Evolutionary conservation across 1,140 invertebrate species (phyloP), one percentile per base, ranked within the genome.

Genomic region (Bilobella aurantiaca): DNA sequence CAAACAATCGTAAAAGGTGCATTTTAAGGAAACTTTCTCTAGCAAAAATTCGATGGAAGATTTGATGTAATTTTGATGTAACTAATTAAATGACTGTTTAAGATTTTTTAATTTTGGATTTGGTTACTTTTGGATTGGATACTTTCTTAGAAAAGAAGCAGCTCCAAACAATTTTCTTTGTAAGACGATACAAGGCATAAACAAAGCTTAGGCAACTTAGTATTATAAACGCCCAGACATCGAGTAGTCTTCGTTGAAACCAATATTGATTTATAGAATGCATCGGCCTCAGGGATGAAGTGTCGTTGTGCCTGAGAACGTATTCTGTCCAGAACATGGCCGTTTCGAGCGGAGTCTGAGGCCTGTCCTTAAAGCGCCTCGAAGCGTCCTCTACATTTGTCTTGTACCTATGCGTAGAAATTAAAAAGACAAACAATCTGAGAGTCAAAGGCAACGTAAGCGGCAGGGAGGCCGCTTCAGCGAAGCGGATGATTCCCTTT

Each of bases 281-380:
- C 14, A 63, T 18, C 2, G 63, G 63, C 31, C 59, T 65, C 2
- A 65, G 34, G 29, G 14, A 5, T 16, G 21, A 37, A 21, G 31
- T 27, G 31, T 65, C 57, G 21, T 65, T 78, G 65, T 82, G 76
- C 31, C 81, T 73, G 34, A 83, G 75, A 5, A 82, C 78, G 72
- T 81, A 83, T 69, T 84, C 82, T 14, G 77, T 79, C 82, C 82
- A 83, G 75, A 76, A 83, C 25, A 79, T 74, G 0, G 79, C 76
- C 46, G 75, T 74, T 1, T 82, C 72, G 34, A 81, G 63, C 2
- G 74, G 67, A 62, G 76, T 66, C 56, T 76, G 73, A 0, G 76
- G 79, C 69, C 77, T 75, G 27, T 65, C 57, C n/a, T 23, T 58
- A 23, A 29, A 65, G 2, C 21, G 1, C 16, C 57, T 46, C 2